Percentiles rank a stretch among this genome's conserved stretches.
These are phyloP conservation scores for Microctenopoma lineatum DNA, from an alignment of 2,797 vertebrate species.

Conservation along the genomic window DNA sequence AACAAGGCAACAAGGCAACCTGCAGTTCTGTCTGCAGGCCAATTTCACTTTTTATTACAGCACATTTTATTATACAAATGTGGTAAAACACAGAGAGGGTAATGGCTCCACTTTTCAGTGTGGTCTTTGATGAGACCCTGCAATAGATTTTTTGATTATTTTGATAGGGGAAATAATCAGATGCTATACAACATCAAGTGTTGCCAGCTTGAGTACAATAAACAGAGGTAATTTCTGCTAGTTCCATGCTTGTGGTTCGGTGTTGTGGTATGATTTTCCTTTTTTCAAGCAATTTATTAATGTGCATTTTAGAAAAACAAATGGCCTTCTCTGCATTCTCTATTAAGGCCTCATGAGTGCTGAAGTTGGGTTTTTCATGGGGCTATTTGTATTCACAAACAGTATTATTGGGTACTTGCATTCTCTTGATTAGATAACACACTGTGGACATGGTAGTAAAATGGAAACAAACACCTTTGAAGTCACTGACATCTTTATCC, in stretches of 20 bases:
- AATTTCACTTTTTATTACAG: constrained; percentile 30
- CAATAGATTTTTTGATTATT: constrained; percentile 14
- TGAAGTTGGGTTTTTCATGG: background rate
- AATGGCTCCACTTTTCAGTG: constrained; percentile 27
- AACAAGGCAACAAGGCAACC: constrained; percentile 33
- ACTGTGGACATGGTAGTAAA: background rate
- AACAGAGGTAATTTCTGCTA: background rate
- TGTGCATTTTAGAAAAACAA: background rate
- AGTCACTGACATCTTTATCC: constrained; percentile 11
- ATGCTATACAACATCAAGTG: constrained; percentile 9
- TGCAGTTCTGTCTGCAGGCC: constrained; percentile 46
- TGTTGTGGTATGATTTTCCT: background rate
- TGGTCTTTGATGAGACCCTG: constrained; percentile 40
- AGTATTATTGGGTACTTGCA: constrained; percentile 9
- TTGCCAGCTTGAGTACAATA: constrained; percentile 1
- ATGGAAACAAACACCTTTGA: background rate
- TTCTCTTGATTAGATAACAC: background rate
- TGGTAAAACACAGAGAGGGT: constrained; percentile 40
- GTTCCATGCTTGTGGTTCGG: background rate
- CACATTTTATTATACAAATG: constrained; percentile 45
- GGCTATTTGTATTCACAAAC: constrained; percentile 2
- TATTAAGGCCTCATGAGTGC: background rate
- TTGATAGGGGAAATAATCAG: constrained; percentile 39
- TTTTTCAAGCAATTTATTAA: constrained; percentile 4
- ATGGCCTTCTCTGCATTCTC: background rate